Conservation (phyloP, 2,888 invertebrate species). For the Epinotia brunnichana region DNA sequence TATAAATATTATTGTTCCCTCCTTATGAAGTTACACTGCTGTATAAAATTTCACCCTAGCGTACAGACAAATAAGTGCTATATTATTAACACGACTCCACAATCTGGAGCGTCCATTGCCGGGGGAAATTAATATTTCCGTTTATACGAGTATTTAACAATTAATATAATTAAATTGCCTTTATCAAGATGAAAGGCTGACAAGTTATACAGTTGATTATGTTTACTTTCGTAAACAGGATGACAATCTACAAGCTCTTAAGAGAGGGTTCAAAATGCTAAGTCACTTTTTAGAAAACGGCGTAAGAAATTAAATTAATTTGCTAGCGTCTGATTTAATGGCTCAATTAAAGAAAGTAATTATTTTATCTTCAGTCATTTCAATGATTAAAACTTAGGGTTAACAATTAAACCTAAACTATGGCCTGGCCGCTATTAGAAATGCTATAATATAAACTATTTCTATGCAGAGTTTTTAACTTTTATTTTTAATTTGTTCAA, state of each 20-base stretch:
- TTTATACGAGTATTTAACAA: constrained; percentile 27
- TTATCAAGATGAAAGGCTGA: constrained; percentile 31
- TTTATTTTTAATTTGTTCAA: no score
- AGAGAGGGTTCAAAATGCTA: not conserved
- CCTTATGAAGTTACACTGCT: not conserved
- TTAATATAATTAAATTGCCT: constrained; percentile 28
- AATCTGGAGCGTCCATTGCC: not conserved
- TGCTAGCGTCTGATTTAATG: not conserved
- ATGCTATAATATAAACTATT: no score
- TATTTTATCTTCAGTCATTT: not conserved
- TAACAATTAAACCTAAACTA: no score
- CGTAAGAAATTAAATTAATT: not conserved
- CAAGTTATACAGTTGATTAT: constrained; percentile 28
- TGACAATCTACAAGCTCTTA: not conserved
- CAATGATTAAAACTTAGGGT: no score
- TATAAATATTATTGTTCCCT: not conserved
- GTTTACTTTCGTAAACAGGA: constrained; percentile 22
- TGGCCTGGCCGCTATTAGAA: no score
- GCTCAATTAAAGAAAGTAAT: not conserved
- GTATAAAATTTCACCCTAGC: not conserved
- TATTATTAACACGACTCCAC: not conserved
- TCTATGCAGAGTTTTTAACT: no score
- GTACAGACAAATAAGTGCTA: not conserved
- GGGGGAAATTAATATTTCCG: constrained; percentile 33
- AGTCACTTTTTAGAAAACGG: not conserved